Conservation (phyloP, 2,113 vertebrate genomes). For the Machaerirhynchus nigripectus region DNA sequence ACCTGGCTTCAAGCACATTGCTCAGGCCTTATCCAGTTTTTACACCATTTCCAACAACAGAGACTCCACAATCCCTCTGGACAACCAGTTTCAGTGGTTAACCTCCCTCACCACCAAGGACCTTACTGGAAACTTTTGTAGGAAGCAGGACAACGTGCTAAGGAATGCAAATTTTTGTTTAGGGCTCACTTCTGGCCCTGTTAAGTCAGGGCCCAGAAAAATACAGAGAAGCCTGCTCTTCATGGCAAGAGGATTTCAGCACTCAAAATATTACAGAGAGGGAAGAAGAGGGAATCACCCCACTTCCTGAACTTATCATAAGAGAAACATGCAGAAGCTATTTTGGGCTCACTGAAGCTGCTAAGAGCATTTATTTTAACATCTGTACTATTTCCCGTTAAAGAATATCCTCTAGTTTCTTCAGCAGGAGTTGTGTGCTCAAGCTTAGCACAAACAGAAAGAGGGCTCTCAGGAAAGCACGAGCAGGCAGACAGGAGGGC, state of each 20-base stretch:
- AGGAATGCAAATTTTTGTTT: background rate
- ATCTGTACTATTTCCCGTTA: background rate
- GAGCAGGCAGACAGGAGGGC: background rate
- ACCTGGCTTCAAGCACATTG: background rate
- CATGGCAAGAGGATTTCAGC: background rate
- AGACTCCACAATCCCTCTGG: background rate
- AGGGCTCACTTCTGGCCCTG: background rate
- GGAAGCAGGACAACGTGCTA: background rate
- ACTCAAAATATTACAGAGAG: background rate
- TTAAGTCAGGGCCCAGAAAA: background rate
- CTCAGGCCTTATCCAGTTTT: background rate
- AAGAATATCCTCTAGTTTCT: background rate
- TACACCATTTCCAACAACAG: background rate
- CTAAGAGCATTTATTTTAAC: background rate
- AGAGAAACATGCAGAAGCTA: background rate
- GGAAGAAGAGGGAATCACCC: slow-evolving; percentile 1
- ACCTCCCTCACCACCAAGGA: background rate
- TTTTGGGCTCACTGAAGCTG: background rate
- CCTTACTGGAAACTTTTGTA: background rate
- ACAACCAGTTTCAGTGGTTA: background rate
- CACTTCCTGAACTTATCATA: background rate
- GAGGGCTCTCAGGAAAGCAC: background rate
- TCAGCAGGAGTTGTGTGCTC: background rate
- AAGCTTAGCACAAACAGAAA: background rate
- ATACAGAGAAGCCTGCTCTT: background rate